phyloP scores from a whole-genome alignment of 2,113 vertebrate genomes.

The Rhizomys pruinosus region DNA sequence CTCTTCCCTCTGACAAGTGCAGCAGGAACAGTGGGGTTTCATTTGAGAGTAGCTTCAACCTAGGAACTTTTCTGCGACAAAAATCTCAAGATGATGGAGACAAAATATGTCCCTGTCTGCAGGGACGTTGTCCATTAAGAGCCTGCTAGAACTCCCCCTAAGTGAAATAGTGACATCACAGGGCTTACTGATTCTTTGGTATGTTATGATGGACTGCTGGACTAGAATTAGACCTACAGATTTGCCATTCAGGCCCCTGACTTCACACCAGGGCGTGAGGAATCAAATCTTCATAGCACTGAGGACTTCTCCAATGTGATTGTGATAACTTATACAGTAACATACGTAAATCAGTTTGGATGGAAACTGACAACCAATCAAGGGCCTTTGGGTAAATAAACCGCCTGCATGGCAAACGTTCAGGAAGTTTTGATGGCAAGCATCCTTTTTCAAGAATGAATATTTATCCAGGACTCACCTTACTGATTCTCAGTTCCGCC shows the following conservation, averaged over 20 bases:
- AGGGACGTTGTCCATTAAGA: background rate
- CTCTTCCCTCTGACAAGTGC: slow-evolving; percentile 84
- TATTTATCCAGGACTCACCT: background rate
- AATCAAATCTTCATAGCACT: background rate
- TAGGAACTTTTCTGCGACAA: slow-evolving; percentile 62
- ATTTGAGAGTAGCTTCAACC: slow-evolving; percentile 61
- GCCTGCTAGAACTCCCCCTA: background rate
- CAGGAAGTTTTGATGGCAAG: background rate
- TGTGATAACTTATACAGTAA: no score
- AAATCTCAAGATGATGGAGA: slow-evolving; percentile 25
- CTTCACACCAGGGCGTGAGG: background rate
- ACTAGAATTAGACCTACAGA: slow-evolving; percentile 46
- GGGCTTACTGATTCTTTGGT: slow-evolving; percentile 26
- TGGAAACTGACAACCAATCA: slow-evolving; percentile 7
- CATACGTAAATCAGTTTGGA: background rate
- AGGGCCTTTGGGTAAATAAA: background rate
- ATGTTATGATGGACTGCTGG: background rate
- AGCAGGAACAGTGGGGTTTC: slow-evolving; percentile 67
- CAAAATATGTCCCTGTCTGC: background rate
- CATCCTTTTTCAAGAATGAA: background rate
- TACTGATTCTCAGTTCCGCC: background rate
- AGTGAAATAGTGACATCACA: background rate
- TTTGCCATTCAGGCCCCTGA: background rate
- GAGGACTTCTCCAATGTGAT: background rate
- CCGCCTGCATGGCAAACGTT: background rate